Percentiles rank a stretch among this genome's conserved stretches.
Evolutionary conservation across 2,113 vertebrate genomes (phyloP).

Genomic region (Mirza zaza): DNA sequence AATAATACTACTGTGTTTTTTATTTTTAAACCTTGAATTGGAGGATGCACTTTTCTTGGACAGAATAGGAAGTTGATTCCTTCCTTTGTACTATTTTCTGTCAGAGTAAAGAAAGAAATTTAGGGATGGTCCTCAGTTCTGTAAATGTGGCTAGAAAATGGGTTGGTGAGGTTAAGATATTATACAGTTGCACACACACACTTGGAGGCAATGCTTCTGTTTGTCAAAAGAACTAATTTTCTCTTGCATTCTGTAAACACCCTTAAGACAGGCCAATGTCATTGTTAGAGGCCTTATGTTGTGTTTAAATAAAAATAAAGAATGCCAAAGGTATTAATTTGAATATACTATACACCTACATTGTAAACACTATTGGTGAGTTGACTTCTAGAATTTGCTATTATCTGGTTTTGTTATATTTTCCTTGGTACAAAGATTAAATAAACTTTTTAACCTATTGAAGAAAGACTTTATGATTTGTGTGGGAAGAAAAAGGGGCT

Average conservation of each 20-base stretch:
- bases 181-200: background rate
- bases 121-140: background rate
- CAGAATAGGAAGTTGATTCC: background rate
- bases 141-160: background rate
- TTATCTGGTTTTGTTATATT: background rate
- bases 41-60: background rate
- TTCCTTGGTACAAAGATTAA: constrained; percentile 39
- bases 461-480: constrained; percentile 19
- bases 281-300: background rate
- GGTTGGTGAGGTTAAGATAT: background rate
- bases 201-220: background rate
- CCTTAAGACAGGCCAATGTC: background rate
- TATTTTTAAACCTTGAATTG: constrained; percentile 16
- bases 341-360: background rate
- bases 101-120: constrained; percentile 4
- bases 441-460: background rate
- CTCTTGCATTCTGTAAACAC: constrained; percentile 7
- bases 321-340: constrained; percentile 20
- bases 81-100: background rate
- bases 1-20: background rate
- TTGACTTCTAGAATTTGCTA: constrained; percentile 33
- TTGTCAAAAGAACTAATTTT: constrained; percentile 45
- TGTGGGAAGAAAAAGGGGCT: background rate
- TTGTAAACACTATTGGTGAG: background rate
- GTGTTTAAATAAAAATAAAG: constrained; percentile 37